Base-by-base conservation (phyloP, 2,888 invertebrate species). In the Metacarcinus magister region DNA sequence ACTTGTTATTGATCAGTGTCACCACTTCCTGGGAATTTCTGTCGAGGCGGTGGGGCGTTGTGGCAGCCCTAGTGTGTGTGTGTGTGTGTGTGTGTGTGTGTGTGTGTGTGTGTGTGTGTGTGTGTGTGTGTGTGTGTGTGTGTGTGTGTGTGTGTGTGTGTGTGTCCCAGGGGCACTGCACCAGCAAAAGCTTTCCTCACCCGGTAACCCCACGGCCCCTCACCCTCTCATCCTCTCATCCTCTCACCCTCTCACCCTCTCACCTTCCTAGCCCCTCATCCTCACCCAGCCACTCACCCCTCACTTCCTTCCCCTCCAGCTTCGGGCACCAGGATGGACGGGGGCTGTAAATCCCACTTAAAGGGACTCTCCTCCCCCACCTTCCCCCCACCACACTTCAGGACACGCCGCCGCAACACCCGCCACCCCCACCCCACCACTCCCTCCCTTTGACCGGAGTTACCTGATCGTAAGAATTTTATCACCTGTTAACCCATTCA, bases 71-170 rank as follows among this genome's bases (percentile, higher is more conserved):
- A 10, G 67, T 67, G 67, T 67, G 67, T 67, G 67, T 67, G 67
- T 67, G 67, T 60, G 60, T 60, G 60, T 60, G 60, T 60, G 60
- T 60, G 60, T 60, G 60, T 60, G 60, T 60, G 60, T 60, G 60
- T 67, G 67, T 67, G 67, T 67, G 67, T 67, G 67, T 67, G 67
- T 67, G 67, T 67, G 67, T 67, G 67, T 67, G 67, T 67, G 67
- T 67, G 67, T 67, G 67, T 67, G n/a, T 67, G 67, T 67, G n/a
- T 67, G 67, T 67, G 67, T 67, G 67, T 67, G 67, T n/a, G 23
- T 67, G 67, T 10, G 67, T 67, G 23, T 67, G 67, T 67, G n/a
- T 23, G 67, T 23, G 67, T 67, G 23, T 23, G 23, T 19, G 19
- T 23, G n/a, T 67, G 67, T 67, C 67, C 67, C 67, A 67, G 67